Conservation (phyloP, 2,888 invertebrate genomes). For the Tanytarsus gracilentus region DNA sequence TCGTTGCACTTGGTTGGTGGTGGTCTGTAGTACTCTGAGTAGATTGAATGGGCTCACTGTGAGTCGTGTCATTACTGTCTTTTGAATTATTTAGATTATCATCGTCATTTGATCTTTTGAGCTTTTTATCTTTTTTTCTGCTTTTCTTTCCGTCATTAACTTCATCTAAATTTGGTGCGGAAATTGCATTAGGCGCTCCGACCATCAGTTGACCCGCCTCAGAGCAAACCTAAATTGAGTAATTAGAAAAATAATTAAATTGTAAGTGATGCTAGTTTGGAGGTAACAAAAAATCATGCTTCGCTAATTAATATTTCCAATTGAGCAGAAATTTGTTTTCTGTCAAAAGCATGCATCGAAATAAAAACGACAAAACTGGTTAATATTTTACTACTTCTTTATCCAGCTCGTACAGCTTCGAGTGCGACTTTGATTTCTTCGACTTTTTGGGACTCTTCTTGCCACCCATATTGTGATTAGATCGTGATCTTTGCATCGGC, state of each 20-base stretch:
- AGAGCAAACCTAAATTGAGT: constrained; percentile 36
- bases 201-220: constrained; percentile 39
- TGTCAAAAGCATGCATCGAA: neutral
- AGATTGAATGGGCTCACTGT: constrained; percentile 13
- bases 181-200: constrained; percentile 40
- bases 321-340: neutral
- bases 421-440: constrained; percentile 52
- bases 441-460: constrained; percentile 41
- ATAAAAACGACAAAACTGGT: neutral
- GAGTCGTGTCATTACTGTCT: neutral
- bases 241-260: constrained; percentile 12
- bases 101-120: constrained; percentile 19
- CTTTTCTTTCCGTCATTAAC: constrained; percentile 36
- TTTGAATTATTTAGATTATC: neutral
- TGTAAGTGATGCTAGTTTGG: neutral
- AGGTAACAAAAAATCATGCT: neutral
- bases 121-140: constrained; percentile 29
- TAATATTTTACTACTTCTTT: constrained; percentile 41
- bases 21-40: neutral
- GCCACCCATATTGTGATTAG: constrained; percentile 46
- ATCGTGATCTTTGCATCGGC: constrained; percentile 47
- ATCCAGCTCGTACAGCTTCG: constrained; percentile 48
- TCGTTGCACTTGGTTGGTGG: neutral
- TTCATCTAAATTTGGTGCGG: constrained; percentile 38
- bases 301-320: neutral